These are phyloP conservation scores for Hirudinaria manillensis DNA, from an alignment of 2,888 invertebrate genomes.

Conservation along the genomic window DNA sequence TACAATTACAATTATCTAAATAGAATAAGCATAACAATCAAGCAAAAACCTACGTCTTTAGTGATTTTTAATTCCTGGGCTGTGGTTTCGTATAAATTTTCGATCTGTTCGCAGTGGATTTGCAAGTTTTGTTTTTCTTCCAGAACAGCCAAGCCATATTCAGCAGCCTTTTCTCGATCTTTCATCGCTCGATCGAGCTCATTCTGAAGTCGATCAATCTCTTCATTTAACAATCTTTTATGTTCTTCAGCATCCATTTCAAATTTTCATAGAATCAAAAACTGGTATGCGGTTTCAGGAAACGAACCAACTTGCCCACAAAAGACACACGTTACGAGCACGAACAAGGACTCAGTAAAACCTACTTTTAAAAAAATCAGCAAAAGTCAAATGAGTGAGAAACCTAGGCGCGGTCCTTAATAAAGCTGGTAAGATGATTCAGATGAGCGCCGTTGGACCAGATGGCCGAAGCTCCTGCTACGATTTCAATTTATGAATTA, in stretches of 20 bases:
- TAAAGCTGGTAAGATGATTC: not conserved
- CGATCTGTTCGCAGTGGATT: slow-evolving; percentile 80
- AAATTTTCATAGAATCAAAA: too few species aligned
- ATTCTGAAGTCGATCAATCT: slow-evolving; percentile 47
- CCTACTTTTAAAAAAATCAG: too few species aligned
- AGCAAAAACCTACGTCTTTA: slow-evolving; percentile 66
- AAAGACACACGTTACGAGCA: too few species aligned
- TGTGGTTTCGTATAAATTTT: slow-evolving; percentile 79
- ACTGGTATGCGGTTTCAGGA: too few species aligned
- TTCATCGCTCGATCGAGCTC: slow-evolving; percentile 47
- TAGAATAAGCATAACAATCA: not conserved
- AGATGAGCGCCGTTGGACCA: slow-evolving; percentile 9
- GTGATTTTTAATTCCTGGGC: slow-evolving; percentile 88
- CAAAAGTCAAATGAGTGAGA: too few species aligned
- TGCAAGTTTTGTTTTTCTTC: slow-evolving; percentile 85
- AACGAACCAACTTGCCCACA: too few species aligned
- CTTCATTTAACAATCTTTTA: slow-evolving; percentile 47
- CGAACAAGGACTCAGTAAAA: too few species aligned
- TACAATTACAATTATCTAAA: not conserved
- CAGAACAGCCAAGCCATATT: slow-evolving; percentile 86
- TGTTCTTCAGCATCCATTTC: too few species aligned
- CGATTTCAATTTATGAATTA: not conserved
- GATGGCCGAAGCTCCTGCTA: not conserved
- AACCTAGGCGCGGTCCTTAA: slow-evolving; percentile 2
- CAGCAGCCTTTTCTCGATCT: slow-evolving; percentile 79